Base-by-base conservation (phyloP, 64 coral and sea anemone genomes). In the Anthopleura sola region DNA sequence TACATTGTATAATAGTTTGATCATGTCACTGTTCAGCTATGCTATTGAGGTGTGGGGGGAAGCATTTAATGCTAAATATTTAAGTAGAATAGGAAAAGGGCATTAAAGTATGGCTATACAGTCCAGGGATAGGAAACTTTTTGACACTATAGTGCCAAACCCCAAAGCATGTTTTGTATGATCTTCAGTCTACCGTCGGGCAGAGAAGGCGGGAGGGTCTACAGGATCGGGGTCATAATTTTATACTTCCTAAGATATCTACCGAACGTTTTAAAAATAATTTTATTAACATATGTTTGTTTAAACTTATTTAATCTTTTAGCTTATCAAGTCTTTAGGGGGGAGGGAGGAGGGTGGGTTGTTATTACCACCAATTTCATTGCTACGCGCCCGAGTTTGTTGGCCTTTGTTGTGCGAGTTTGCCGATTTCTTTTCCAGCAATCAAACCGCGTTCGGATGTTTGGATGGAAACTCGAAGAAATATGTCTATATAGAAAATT, bases 21-120 rank as follows among this genome's bases (percentile, higher is more conserved):
- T 83, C 9, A 44, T 83, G 81, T 83, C 81, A 83, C 24, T 83
- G 28, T 83, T 83, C 24, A 44, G 26, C 49, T 53, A 83, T 54
- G 81, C 81, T 37, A 83, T 83, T 44, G 81, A 83, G 26, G 81
- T 83, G 26, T 83, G 81, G 81, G 81, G 38, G 26, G 39, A 37
- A 37, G 81, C 81, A 17, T 54, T 49, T 14, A 32, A 83, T 49
- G n/a, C 21, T 44, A 83, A 83, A 54, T 50, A 83, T 83, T 13
- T 83, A 24, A 32, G 26, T 37, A 44, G 55, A 58, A 58, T 58
- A 58, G 55, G 18, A 58, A 3, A 3, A 58, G 55, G 55, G 55
- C 55, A 17, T 58, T 58, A 17, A 58, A 16, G 55, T 58, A 58
- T 58, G 55, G 55, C 17, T 58, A 58, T 23, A 58, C 3, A 58